phyloP scores from a whole-genome alignment of 2,113 vertebrate genomes.

The Etheostoma cragini region DNA sequence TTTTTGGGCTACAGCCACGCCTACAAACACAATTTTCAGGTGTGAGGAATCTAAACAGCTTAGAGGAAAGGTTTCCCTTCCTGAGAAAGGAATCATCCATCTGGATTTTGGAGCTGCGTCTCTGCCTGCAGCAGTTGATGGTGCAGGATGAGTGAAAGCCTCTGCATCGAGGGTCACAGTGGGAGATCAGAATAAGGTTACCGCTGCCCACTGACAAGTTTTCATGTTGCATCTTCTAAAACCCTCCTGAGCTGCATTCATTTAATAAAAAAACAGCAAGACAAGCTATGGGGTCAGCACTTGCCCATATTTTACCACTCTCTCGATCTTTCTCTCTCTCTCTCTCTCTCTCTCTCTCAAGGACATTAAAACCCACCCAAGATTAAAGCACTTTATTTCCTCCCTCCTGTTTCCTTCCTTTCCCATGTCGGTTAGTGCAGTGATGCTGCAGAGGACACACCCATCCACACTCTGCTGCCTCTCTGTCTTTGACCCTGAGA shows the following conservation, averaged over 20 bases:
- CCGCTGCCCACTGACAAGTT: constrained; percentile 25
- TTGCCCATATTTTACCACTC: constrained; percentile 22
- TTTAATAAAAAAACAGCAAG: constrained; percentile 24
- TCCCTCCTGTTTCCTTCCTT: constrained; percentile 33
- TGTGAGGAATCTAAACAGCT: background rate
- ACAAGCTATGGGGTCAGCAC: background rate
- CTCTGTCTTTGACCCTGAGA: constrained; percentile 67
- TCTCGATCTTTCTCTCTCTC: background rate
- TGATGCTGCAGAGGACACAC: constrained; percentile 82
- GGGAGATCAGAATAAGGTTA: constrained; percentile 48
- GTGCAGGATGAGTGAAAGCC: constrained; percentile 40
- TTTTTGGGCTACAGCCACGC: background rate
- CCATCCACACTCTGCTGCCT: constrained; percentile 55
- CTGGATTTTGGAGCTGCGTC: constrained; percentile 12
- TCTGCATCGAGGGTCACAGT: constrained; percentile 45
- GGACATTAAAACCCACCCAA: constrained; percentile 50
- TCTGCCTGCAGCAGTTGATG: constrained; percentile 18
- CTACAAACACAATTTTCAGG: background rate
- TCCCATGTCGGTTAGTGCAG: constrained; percentile 54
- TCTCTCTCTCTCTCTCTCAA: constrained; percentile 29
- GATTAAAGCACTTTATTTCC: constrained; percentile 48
- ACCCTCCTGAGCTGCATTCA: constrained; percentile 10
- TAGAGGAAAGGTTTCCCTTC: background rate
- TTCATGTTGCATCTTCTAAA: constrained; percentile 22
- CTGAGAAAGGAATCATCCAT: constrained; percentile 23